A percentile compares a stretch with the other conserved stretches of the same genome.
Evolutionary conservation across 1,140 invertebrate species (phyloP).

Genomic region (Dendroctonus valens): DNA sequence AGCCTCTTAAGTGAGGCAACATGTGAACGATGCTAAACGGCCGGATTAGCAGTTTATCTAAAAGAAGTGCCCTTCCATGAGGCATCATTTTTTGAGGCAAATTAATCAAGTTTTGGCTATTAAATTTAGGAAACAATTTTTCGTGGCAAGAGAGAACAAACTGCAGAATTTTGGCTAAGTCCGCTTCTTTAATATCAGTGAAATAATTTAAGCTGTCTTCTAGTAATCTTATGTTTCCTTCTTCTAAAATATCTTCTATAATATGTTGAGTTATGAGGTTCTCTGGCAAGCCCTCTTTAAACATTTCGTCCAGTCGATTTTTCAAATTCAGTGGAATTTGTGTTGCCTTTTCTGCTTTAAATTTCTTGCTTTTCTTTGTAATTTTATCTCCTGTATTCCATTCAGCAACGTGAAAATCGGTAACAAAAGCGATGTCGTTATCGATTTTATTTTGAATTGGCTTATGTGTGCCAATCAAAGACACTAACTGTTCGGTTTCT

Average conservation of each 20-base stretch:
- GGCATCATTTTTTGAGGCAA: slow-evolving; percentile 37
- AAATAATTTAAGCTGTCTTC: slow-evolving; percentile 58
- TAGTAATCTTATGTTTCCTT: slow-evolving; percentile 54
- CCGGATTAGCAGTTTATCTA: slow-evolving; percentile 57
- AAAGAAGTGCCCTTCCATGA: slow-evolving; percentile 49
- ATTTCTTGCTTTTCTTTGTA: not conserved
- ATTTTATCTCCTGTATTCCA: slow-evolving; percentile 54
- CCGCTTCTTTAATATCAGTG: slow-evolving; percentile 62
- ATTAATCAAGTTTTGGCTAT: slow-evolving; percentile 40
- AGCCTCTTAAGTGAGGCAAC: slow-evolving; percentile 57
- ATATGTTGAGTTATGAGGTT: slow-evolving; percentile 57
- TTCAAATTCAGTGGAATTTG: slow-evolving; percentile 37
- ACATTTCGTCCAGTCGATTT: slow-evolving; percentile 52
- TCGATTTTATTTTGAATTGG: slow-evolving; percentile 49
- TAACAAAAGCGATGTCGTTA: slow-evolving; percentile 53
- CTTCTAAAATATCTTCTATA: slow-evolving; percentile 58
- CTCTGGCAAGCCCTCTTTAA: slow-evolving; percentile 60
- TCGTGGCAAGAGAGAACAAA: slow-evolving; percentile 55
- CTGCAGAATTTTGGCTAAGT: slow-evolving; percentile 56
- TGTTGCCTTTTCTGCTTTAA: slow-evolving; percentile 1
- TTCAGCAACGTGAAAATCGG: slow-evolving; percentile 54
- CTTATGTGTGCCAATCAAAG: slow-evolving; percentile 60
- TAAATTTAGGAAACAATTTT: slow-evolving; percentile 43
- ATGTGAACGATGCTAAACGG: slow-evolving; percentile 58
- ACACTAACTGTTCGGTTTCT: slow-evolving; percentile 61